Base-by-base conservation (phyloP, 2,797 vertebrate species). In the Mergus octosetaceus region DNA sequence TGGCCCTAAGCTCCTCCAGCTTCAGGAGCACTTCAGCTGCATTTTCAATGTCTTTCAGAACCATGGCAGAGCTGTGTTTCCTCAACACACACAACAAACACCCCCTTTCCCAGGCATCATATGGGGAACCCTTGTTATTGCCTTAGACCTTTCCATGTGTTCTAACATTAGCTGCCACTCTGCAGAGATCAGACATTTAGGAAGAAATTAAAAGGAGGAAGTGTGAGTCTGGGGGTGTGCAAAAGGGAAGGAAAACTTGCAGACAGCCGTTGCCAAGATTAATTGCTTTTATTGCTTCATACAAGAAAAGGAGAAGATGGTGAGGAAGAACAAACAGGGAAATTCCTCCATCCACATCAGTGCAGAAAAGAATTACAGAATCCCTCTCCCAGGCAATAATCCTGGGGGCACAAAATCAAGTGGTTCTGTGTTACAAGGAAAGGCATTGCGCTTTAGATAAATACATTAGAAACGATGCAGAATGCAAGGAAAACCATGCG, bases 381-480 rank as follows among this genome's bases (percentile, higher is more conserved):
- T 82, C 51, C 34, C 69, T 95, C 96, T 73, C 92, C 96, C 85
- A 27, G 93, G 78, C 27, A 13, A 21, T 6, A 14, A 10, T n/a
- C 78, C 91, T 10, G 53, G 78, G 94, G 94, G 94, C 84, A 89
- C 64, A 41, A 89, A 89, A 65, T 78, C 84, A 1, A 8, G 53
- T 7, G 18, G 91, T 78, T 66, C 34, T 56, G 2, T 5, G 21
- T 61, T 79, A 18, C n/a, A 34, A 78, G 66, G 76, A 84, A 78
- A 62, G 54, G 25, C 41, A 3, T 24, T 38, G 15, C 25, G 34
- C 82, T 87, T 83, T 54, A n/a, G 53, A 41, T 36, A 20, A 73
- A n/a, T 11, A 6, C 9, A 68, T 39, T 72, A 82, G 78, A 83
- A 77, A 74, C 0, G 2, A 12, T 12, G 43, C 17, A 36, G 39